phyloP scores from a whole-genome alignment of 2,888 invertebrate species.

The Vanessa cardui region DNA sequence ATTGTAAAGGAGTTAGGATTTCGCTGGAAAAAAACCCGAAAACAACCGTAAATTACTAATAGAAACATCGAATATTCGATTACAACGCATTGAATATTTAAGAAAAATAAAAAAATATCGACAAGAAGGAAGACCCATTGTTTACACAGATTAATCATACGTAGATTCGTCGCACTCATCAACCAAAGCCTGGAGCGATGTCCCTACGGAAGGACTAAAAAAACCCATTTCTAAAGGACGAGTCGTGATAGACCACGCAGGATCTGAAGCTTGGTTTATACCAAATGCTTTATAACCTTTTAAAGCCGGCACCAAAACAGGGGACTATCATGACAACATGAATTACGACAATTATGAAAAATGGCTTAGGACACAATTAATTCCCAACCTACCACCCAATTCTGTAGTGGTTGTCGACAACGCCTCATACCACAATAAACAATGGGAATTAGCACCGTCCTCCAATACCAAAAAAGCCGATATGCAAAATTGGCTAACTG shows the following conservation, averaged over 20 bases:
- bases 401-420: constrained; percentile 46
- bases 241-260: constrained; percentile 40
- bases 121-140: no score
- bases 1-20: no score
- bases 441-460: constrained; percentile 36
- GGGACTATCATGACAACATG: constrained; percentile 47
- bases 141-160: no score
- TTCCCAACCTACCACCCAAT: constrained; percentile 35
- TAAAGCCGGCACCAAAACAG: constrained; percentile 35
- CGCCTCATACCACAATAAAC: constrained; percentile 46
- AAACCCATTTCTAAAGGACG: no score
- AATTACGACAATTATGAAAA: constrained; percentile 33
- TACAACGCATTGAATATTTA: no score
- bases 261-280: constrained; percentile 38
- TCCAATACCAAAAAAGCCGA: constrained; percentile 40
- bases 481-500: constrained; percentile 40
- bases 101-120: no score
- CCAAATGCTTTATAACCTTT: constrained; percentile 31
- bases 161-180: no score
- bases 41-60: no score
- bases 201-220: no score
- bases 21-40: no score
- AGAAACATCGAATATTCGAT: no score
- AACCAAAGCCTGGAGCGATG: no score
- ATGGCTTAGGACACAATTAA: constrained; percentile 46